A percentile compares a stretch with the other conserved stretches of the same genome.
phyloP scores from a whole-genome alignment of 2,797 vertebrate species.

The Mus caroli region DNA sequence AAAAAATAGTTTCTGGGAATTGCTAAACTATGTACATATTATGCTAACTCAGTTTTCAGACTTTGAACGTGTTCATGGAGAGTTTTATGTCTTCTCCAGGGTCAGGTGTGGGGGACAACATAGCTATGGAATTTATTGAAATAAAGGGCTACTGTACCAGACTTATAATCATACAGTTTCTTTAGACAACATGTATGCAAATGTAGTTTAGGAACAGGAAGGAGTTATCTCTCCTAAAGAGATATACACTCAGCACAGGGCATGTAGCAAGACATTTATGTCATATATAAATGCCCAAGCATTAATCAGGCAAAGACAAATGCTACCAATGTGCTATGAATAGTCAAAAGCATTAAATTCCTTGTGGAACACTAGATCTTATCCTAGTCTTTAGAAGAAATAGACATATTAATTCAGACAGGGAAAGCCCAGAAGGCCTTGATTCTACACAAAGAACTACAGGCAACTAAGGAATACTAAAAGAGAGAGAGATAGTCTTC shows the following conservation, averaged over 20 bases:
- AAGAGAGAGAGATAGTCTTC: neutral
- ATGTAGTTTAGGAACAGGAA: neutral
- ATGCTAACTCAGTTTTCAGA: constrained; percentile 30
- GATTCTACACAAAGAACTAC: neutral
- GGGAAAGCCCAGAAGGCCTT: neutral
- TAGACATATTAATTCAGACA: neutral
- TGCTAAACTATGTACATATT: neutral
- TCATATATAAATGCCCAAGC: neutral
- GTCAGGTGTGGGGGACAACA: neutral
- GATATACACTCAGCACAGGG: neutral
- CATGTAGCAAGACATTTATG: neutral
- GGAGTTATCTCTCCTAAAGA: neutral
- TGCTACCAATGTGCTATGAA: neutral
- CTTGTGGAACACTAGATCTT: neutral
- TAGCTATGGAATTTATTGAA: neutral
- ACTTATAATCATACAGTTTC: neutral
- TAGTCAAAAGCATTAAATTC: neutral
- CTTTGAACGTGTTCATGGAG: neutral
- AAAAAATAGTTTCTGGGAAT: constrained; percentile 18
- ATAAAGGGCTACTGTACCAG: neutral
- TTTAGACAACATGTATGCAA: neutral
- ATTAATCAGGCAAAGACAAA: neutral
- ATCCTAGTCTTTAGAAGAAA: neutral
- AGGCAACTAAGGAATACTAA: neutral
- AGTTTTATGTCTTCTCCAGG: neutral